Evolutionary conservation across 2,113 vertebrate species (phyloP).

Genomic region (Fulica atra): DNA sequence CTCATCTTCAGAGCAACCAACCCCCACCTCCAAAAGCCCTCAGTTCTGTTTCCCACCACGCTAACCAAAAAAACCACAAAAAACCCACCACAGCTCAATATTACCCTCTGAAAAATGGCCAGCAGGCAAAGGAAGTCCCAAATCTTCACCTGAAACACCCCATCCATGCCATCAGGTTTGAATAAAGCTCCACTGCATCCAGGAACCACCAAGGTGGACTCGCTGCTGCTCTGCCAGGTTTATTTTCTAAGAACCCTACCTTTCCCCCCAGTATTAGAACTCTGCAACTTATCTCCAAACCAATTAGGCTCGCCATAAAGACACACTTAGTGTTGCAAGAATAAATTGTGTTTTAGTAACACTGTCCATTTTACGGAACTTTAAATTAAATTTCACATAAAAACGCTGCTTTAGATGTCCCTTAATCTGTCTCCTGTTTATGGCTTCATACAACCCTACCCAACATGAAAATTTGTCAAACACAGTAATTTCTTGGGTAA

Average conservation of each 20-base stretch:
- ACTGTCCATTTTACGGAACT: background rate
- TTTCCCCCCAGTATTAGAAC: background rate
- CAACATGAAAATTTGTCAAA: background rate
- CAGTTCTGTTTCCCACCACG: background rate
- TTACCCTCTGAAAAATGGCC: background rate
- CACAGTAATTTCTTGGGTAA: background rate
- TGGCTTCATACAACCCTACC: background rate
- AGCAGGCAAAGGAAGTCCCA: background rate
- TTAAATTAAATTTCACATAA: slow-evolving; percentile 45
- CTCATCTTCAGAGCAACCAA: background rate
- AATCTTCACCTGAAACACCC: background rate
- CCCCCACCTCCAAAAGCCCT: background rate
- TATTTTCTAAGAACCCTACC: background rate
- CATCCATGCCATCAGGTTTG: background rate
- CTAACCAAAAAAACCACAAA: background rate
- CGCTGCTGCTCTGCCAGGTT: background rate
- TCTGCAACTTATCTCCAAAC: background rate
- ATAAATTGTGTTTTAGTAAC: background rate
- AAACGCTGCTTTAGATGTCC: background rate
- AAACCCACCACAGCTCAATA: background rate
- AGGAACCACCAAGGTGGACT: background rate
- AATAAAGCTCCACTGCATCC: background rate
- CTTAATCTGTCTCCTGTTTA: background rate
- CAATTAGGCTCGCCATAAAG: background rate
- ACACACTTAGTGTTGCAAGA: background rate